Evolutionary conservation across 2,888 invertebrate genomes (phyloP), one percentile per base, ranked within the genome.

Genomic region (Lordiphosa fenestrarum): DNA sequence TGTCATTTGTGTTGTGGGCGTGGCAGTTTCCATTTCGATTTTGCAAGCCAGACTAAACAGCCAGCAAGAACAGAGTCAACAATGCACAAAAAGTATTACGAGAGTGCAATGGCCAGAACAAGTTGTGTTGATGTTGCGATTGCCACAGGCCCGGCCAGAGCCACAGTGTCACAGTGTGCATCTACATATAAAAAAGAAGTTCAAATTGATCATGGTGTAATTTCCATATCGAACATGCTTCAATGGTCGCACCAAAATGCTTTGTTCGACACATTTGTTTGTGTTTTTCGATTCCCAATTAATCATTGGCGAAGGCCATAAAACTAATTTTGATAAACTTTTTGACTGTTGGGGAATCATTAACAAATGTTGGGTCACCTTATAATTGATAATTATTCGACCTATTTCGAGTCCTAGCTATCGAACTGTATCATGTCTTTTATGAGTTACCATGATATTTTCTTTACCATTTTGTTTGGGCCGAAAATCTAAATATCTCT

Each of bases 41-140:
- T 50, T 59, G 57, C 57, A 69, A 65, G 30, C 40, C 3, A 23
- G 21, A 48, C 33, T 50, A 21, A 21, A 47, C 36, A 39, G 15
- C 12, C 10, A 12, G 25, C 42, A 54, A 69, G 70, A 76, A 80
- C 51, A 53, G 54, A 51, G 58, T 48, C 61, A 59, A 54, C 63
- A 63, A 66, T 48, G 53, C 58, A 41, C 64, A 69, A 59, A 47
- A 19, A 33, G 6, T 7, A 12, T 15, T n/a, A 40, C 47, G 30
- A 10, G 23, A 12, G 23, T 10, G 40, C 23, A 61, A 39, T 44
- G 57, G 46, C 51, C 68, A 71, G 66, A 61, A 56, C 63, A 55
- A 63, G 46, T 53, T 60, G 47, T 50, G 48, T 41, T 47, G 37
- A 13, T 44, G 36, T 25, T 15, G 25, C 48, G 36, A 36, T 38